phyloP scores from a whole-genome alignment of 2,888 invertebrate genomes.

The Plemyria rubiginata region DNA sequence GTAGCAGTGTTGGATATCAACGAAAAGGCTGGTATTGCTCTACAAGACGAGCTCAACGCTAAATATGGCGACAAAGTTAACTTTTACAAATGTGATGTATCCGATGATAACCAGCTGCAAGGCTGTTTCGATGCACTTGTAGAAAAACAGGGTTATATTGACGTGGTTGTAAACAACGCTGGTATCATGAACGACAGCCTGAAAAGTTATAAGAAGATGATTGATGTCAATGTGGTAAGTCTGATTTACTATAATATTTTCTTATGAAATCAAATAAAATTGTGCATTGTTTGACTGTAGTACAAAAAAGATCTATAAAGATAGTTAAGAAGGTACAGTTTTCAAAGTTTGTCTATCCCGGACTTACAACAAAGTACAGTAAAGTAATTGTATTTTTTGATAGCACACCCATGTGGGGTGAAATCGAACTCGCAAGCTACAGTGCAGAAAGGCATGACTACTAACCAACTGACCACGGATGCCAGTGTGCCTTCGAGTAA shows the following conservation, averaged over 20 bases:
- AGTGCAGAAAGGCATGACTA: no score
- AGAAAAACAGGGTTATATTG: slow-evolving; percentile 52
- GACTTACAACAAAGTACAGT: no score
- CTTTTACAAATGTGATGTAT: slow-evolving; percentile 61
- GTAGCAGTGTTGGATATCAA: slow-evolving; percentile 56
- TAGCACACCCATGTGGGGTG: no score
- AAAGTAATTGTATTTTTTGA: no score
- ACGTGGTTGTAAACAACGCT: slow-evolving; percentile 59
- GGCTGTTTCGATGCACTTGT: slow-evolving; percentile 49
- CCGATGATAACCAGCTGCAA: slow-evolving; percentile 52
- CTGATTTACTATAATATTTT: background rate
- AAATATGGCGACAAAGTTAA: slow-evolving; percentile 55
- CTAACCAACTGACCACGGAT: no score
- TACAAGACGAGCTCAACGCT: slow-evolving; percentile 51
- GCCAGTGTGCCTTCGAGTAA: no score
- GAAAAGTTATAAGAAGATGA: slow-evolving; percentile 52
- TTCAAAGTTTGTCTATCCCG: no score
- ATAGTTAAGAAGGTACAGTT: no score
- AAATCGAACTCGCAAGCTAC: no score
- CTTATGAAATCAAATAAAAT: background rate
- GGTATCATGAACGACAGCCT: slow-evolving; percentile 58
- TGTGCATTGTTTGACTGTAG: background rate
- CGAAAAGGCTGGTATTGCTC: slow-evolving; percentile 48
- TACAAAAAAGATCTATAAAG: no score
- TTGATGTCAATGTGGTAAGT: slow-evolving; percentile 61